Conservation (phyloP, 2,113 vertebrate species). For the Rhodinocichla rosea region DNA sequence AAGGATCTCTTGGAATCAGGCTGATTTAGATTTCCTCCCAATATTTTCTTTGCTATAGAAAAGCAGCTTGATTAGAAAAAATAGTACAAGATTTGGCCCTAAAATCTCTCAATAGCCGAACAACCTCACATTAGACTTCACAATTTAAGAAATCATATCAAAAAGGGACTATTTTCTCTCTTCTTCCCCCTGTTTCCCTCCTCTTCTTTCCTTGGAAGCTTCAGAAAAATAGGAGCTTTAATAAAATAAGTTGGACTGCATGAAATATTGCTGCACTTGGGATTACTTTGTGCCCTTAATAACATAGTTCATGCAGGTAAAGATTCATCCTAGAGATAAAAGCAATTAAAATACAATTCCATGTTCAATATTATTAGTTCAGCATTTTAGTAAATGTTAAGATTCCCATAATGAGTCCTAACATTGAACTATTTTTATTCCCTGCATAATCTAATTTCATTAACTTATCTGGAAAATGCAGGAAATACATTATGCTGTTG, state of each 20-base stretch:
- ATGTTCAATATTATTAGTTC: background rate
- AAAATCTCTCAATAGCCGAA: background rate
- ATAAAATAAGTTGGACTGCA: background rate
- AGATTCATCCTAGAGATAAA: background rate
- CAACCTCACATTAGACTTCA: background rate
- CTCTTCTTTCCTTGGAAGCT: background rate
- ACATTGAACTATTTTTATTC: conserved; percentile 15
- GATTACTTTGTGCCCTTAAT: background rate
- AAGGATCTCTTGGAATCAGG: background rate
- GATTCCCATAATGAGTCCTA: background rate
- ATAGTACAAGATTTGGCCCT: background rate
- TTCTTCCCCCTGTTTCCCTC: fast-evolving
- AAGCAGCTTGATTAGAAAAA: background rate
- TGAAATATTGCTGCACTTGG: background rate
- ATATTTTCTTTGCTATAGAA: background rate
- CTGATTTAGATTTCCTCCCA: background rate
- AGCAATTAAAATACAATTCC: background rate
- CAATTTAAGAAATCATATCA: background rate
- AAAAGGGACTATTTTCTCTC: background rate
- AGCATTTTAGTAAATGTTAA: background rate
- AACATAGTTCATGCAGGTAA: background rate
- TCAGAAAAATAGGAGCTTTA: background rate
- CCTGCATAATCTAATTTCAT: background rate
- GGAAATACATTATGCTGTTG: background rate
- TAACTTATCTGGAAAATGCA: conserved; percentile 12